Evolutionary conservation across 1,140 invertebrate species (phyloP).

Genomic region (Planococcus citri): DNA sequence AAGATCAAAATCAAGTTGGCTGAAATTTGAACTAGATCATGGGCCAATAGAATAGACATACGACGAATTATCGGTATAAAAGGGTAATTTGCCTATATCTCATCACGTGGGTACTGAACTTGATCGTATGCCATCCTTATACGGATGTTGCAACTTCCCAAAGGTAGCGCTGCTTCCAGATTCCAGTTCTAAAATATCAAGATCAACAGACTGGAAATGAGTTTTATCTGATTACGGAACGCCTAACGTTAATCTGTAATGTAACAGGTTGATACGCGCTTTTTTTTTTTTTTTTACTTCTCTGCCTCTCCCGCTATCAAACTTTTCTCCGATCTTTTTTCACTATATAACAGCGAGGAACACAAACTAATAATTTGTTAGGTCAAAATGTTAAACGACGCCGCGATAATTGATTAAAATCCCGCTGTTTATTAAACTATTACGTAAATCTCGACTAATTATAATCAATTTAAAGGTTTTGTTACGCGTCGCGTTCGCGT

Average conservation of each 20-base stretch:
- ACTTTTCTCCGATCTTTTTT: too few relatives aligned
- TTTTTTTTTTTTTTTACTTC: neutral
- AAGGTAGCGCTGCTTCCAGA: conserved; percentile 1
- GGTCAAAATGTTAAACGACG: conserved; percentile 6
- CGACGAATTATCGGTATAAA: neutral
- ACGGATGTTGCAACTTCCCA: neutral
- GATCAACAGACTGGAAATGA: conserved; percentile 6
- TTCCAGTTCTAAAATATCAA: conserved; percentile 7
- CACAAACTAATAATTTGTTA: neutral
- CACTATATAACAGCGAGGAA: too few relatives aligned
- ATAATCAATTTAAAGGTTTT: neutral
- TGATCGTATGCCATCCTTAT: neutral
- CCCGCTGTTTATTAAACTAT: conserved; percentile 3
- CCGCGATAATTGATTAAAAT: conserved; percentile 7
- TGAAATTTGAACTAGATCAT: neutral
- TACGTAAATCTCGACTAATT: neutral
- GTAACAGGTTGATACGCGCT: neutral
- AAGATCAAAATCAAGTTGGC: too few relatives aligned
- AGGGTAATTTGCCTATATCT: neutral
- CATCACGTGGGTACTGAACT: conserved; percentile 5
- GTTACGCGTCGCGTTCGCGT: neutral
- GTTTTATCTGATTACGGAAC: conserved; percentile 1
- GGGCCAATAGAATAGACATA: neutral
- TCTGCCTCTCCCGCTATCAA: neutral
- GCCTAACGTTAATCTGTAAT: conserved; percentile 6